phyloP scores from a whole-genome alignment of 2,113 vertebrate species.

The Rhodinocichla rosea region DNA sequence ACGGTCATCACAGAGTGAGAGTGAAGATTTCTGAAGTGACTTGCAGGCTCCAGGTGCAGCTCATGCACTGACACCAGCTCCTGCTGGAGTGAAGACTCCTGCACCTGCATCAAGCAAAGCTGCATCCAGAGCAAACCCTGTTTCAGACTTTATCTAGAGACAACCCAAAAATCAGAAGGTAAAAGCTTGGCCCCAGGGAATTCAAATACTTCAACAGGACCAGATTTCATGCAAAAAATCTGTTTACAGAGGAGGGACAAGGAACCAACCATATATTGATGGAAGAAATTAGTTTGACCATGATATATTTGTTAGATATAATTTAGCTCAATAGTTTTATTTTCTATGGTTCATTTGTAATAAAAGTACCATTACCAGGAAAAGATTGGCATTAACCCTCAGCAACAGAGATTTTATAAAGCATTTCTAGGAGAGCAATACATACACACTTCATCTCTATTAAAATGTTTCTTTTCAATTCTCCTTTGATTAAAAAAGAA shows the following conservation, averaged over 20 bases:
- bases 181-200: neutral
- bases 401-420: neutral
- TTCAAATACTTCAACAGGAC: neutral
- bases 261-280: neutral
- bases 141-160: neutral
- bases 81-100: fast-evolving
- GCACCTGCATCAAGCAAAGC: neutral
- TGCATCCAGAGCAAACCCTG: neutral
- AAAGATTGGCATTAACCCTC: neutral
- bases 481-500: neutral
- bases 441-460: neutral
- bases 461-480: neutral
- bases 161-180: neutral
- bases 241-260: neutral
- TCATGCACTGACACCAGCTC: neutral
- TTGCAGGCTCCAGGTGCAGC: neutral
- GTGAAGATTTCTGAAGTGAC: neutral
- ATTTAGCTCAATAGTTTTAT: neutral
- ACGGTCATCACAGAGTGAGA: neutral
- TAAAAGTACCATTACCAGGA: neutral
- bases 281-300: neutral
- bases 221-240: neutral
- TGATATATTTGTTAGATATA: neutral
- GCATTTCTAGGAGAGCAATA: neutral
- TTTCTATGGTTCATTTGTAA: neutral